Evolutionary conservation across 1,140 invertebrate genomes (phyloP), one percentile per base, ranked within the genome.

Genomic region (Lordiphosa mommai): DNA sequence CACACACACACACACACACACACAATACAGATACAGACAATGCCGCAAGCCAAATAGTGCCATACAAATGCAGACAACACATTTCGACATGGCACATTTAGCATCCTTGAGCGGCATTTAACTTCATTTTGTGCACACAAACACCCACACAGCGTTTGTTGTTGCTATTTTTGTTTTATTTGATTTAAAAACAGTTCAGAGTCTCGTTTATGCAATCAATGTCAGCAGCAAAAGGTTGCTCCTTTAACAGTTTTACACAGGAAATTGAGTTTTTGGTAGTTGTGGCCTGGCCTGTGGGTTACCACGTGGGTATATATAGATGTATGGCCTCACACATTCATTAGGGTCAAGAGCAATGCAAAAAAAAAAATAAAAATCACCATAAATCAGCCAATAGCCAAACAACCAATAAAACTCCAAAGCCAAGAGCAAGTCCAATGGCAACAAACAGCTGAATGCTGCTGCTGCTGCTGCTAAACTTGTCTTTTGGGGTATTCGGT

Each of bases 391-490:
- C 63, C 72, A 77, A 84, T 84, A 61, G 72, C 44, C 52, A 46
- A 61, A 44, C 67, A 71, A 51, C 67, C 61, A 71, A 71, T 71
- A 68, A 69, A 72, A 64, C 69, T 72, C 65, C 14, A 69, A 73
- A 86, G 76, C 82, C 82, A 86, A 86, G 82, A 82, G 82, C 82
- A 86, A 86, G 82, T 86, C 82, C 82, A 86, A 86, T 79, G 79
- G 61, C 70, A 85, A 71, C 52, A 71, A 64, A n/a, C 41, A 46
- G 47, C 61, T 71, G 56, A 46, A 30, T 43, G 44, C 20, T 30
- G 33, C 38, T 57, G 32, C 29, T 10, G 59, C 72, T 58, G 40
- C 34, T 10, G 32, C 48, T 61, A 86, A 86, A 86, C 82, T 86
- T 86, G 82, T 86, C 82, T 86, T 49, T 49, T 14, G 61, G 37